Evolutionary conservation across 1,140 invertebrate genomes (phyloP).

Genomic region (Tyrophagus putrescentiae): DNA sequence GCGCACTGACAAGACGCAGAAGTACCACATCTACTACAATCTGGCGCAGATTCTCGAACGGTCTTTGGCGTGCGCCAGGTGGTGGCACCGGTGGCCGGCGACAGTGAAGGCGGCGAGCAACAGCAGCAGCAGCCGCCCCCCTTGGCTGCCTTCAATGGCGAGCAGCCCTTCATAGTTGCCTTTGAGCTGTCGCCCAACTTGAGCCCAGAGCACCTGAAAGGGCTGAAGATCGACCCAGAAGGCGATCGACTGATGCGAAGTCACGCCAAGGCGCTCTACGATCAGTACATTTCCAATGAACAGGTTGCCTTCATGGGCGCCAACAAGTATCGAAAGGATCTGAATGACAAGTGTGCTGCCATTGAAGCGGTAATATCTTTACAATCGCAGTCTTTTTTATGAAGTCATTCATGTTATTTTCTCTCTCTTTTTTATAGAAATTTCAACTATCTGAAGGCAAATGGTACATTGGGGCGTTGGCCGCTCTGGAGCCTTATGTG

Average conservation of each 20-base stretch:
- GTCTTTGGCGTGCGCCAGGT: background rate
- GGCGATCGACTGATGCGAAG: background rate
- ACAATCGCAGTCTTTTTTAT: background rate
- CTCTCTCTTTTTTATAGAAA: too few species aligned
- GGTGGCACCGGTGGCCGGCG: background rate
- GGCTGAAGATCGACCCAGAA: too few species aligned
- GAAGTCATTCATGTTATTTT: too few species aligned
- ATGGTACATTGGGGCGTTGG: too few species aligned
- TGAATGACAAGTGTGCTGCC: background rate
- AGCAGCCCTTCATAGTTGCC: background rate
- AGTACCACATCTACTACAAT: slow-evolving; percentile 54
- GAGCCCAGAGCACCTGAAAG: too few species aligned
- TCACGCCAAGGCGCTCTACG: slow-evolving; percentile 6
- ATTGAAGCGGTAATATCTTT: background rate
- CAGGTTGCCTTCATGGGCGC: background rate
- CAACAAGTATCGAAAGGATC: background rate
- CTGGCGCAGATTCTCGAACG: slow-evolving; percentile 36
- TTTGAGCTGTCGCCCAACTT: background rate
- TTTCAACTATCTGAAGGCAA: too few species aligned
- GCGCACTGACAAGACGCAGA: slow-evolving; percentile 43
- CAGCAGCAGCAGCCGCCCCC: too few species aligned
- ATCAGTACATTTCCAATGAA: background rate
- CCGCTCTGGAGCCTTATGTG: too few species aligned
- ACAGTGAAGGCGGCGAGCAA: too few species aligned
- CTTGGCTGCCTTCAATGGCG: slow-evolving; percentile 1